Evolutionary conservation across 2,888 invertebrate genomes (phyloP), one percentile per base, ranked within the genome.

Genomic region (Parnassius orleans): DNA sequence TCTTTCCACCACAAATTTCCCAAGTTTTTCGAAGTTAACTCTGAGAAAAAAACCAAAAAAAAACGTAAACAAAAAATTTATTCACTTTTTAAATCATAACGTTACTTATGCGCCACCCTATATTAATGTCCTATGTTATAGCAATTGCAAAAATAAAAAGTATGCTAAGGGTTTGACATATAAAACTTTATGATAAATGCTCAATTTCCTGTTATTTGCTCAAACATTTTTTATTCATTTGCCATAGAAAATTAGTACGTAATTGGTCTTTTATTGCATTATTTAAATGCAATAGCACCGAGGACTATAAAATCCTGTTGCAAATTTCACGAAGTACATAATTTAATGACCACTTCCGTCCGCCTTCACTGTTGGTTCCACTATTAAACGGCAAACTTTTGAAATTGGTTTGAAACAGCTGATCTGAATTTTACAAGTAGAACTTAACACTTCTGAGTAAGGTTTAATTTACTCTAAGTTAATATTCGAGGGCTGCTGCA

Each of bases 281-380:
- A 60, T 60, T 60, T 33, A 52, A 60, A 60, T 59, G 59, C 59
- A 59, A 60, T 63, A 60, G 43, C 58, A 63, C 47, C 52, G 56
- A 53, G 47, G 42, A 57, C 56, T 52, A 43, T 55, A 58, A 59
- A 69, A 65, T 68, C 60, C 73, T 76, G 70, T 72, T 75, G 74
- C 74, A 67, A 72, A 75, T 65, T 73, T 77, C 72, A 74, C 70
- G 71, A 76, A 78, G 76, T 78, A 80, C 76, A 80, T 77, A 79
- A 79, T 80, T 79, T 77, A 80, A 78, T 77, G 77, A 72, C 72
- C 69, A 68, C 69, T 70, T 70, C 71, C 70, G 68, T 69, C 69
- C 65, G 61, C 68, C 65, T 69, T 69, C 65, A 60, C 68, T 65
- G 66, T 47, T 59, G 19, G 65, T 66, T 73, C 68, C 66, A 68